These are phyloP conservation scores for Agriopis aurantiaria DNA, from an alignment of 2,888 invertebrate species.

Conservation along the genomic window DNA sequence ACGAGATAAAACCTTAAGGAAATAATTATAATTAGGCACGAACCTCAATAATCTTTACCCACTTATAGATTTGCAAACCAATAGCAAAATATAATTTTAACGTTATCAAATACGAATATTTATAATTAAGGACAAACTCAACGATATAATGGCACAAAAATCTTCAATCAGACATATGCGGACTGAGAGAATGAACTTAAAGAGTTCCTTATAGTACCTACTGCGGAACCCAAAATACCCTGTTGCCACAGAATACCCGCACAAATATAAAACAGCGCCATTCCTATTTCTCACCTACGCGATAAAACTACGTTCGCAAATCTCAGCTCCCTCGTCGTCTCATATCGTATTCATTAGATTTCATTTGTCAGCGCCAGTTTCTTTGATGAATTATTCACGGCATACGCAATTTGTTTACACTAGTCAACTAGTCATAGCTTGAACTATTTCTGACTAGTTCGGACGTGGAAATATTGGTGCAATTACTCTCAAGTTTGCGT, in stretches of 20 bases:
- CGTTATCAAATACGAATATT: too few relatives aligned
- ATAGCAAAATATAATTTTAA: too few relatives aligned
- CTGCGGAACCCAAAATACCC: background rate
- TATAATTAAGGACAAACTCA: too few relatives aligned
- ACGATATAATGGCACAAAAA: too few relatives aligned
- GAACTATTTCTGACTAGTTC: constrained; percentile 61
- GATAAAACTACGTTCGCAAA: constrained; percentile 53
- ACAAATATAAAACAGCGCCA: constrained; percentile 42
- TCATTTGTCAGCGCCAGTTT: constrained; percentile 81
- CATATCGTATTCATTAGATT: constrained; percentile 84
- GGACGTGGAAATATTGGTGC: constrained; percentile 60
- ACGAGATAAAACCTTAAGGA: too few relatives aligned
- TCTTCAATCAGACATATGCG: too few relatives aligned
- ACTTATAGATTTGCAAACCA: too few relatives aligned
- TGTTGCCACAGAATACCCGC: constrained; percentile 9
- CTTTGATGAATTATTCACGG: constrained; percentile 82
- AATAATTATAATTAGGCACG: too few relatives aligned
- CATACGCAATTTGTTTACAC: constrained; percentile 77
- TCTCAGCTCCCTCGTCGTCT: constrained; percentile 66
- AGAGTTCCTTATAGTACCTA: too few relatives aligned
- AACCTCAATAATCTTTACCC: too few relatives aligned
- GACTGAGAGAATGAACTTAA: too few relatives aligned
- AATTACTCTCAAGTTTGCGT: constrained; percentile 55
- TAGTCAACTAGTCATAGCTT: constrained; percentile 64
- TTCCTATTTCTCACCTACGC: constrained; percentile 42